Conservation (phyloP, 1,140 invertebrate genomes). For the Heliconius eleuchia region DNA sequence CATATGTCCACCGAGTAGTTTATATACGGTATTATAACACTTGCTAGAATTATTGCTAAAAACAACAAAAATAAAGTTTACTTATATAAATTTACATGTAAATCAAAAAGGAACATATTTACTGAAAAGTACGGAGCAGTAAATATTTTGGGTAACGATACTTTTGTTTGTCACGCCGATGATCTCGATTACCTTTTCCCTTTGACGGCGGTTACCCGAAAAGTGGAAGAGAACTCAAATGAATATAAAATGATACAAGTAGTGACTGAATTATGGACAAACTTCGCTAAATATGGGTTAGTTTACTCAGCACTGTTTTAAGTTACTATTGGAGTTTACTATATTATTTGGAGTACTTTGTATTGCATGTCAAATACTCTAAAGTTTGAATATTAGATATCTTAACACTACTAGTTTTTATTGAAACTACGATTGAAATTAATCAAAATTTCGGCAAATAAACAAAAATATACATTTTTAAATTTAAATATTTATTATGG, state of each 20-base stretch:
- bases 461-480: no score
- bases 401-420: no score
- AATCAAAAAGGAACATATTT: slow-evolving; percentile 24
- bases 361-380: no score
- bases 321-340: no score
- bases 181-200: slow-evolving; percentile 23
- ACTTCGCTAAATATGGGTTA: slow-evolving; percentile 59
- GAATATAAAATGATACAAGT: slow-evolving; percentile 21
- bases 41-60: not conserved
- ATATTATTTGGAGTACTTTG: no score
- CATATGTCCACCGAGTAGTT: not conserved
- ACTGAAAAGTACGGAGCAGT: slow-evolving; percentile 3
- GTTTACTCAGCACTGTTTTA: slow-evolving; percentile 24
- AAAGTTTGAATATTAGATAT: no score
- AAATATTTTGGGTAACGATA: slow-evolving; percentile 13
- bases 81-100: slow-evolving; percentile 21
- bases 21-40: not conserved
- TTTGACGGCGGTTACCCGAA: not conserved
- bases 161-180: slow-evolving; percentile 18
- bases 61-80: slow-evolving; percentile 1
- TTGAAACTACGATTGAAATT: no score
- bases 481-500: no score
- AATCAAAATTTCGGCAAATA: no score
- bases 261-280: slow-evolving; percentile 14
- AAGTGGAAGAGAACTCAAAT: slow-evolving; percentile 6